phyloP scores from a whole-genome alignment of 2,888 invertebrate species.

The Pteria penguin region DNA sequence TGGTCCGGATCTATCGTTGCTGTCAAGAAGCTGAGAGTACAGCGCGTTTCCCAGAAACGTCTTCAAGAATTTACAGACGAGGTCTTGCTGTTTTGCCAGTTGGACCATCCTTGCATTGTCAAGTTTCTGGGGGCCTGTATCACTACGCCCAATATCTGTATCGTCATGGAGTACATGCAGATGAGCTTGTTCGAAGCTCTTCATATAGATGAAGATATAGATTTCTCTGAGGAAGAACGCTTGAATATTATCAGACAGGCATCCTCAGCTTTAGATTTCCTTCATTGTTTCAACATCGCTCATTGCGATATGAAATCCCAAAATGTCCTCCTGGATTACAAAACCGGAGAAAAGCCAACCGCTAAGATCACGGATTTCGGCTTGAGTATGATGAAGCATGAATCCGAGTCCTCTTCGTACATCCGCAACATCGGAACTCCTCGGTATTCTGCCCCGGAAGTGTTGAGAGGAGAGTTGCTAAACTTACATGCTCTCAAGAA shows the following conservation, averaged over 20 bases:
- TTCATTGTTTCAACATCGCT: constrained; percentile 49
- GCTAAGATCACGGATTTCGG: constrained; percentile 61
- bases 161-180: constrained; percentile 56
- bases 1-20: constrained; percentile 50
- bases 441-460: constrained; percentile 54
- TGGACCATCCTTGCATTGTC: constrained; percentile 50
- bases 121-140: constrained; percentile 51
- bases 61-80: constrained; percentile 45
- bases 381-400: constrained; percentile 53
- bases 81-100: constrained; percentile 34
- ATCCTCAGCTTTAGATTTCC: constrained; percentile 42
- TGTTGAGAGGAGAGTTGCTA: constrained; percentile 46
- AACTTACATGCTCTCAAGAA: constrained; percentile 37
- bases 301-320: constrained; percentile 58
- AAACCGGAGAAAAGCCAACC: constrained; percentile 10
- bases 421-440: constrained; percentile 48
- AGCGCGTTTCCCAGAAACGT: constrained; percentile 41
- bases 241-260: constrained; percentile 46
- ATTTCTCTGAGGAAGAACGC: constrained; percentile 47
- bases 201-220: constrained; percentile 33
- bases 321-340: constrained; percentile 51
- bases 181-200: constrained; percentile 49
- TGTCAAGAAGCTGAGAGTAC: constrained; percentile 47
- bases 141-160: constrained; percentile 43
- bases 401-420: constrained; percentile 34